A percentile compares a stretch with the other conserved stretches of the same genome.
phyloP scores from a whole-genome alignment of 2,797 vertebrate species.

The Brachyalestes nurse region DNA sequence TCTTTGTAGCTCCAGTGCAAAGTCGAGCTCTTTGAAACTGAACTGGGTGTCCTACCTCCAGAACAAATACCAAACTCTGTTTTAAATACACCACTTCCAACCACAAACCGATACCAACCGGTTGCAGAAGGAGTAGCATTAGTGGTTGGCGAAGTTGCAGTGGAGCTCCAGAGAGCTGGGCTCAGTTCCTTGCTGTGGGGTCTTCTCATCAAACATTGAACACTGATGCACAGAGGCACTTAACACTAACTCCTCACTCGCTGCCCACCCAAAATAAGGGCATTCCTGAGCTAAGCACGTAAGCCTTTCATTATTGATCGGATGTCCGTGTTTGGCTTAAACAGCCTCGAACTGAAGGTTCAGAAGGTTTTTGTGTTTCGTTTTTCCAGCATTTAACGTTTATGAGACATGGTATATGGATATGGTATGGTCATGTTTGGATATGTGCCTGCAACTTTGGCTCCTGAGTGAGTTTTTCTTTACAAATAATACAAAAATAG shows the following conservation, averaged over 20 bases:
- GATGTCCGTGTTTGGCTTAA: neutral
- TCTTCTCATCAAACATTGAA: constrained; percentile 19
- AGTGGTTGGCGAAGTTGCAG: neutral
- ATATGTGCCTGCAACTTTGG: too few relatives aligned
- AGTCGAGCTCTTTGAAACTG: neutral
- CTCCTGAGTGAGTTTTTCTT: too few relatives aligned
- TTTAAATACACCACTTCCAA: neutral
- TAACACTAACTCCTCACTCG: constrained; percentile 19
- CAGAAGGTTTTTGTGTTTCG: neutral
- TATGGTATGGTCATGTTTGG: neutral
- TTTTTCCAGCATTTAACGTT: neutral
- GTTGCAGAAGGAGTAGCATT: neutral
- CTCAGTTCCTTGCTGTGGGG: neutral
- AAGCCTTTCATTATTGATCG: constrained; percentile 28
- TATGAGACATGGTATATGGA: neutral
- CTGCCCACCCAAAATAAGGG: constrained; percentile 21
- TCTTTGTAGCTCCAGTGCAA: neutral
- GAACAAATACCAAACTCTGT: neutral
- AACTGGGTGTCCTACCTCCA: neutral
- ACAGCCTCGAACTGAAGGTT: neutral
- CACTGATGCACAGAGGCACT: constrained; percentile 1
- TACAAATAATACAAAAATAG: too few relatives aligned
- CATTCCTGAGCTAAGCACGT: constrained; percentile 14
- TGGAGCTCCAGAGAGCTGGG: neutral
- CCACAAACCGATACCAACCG: neutral